Evolutionary conservation across 2,888 invertebrate genomes (phyloP).

Genomic region (Hirtodrosophila cameraria): DNA sequence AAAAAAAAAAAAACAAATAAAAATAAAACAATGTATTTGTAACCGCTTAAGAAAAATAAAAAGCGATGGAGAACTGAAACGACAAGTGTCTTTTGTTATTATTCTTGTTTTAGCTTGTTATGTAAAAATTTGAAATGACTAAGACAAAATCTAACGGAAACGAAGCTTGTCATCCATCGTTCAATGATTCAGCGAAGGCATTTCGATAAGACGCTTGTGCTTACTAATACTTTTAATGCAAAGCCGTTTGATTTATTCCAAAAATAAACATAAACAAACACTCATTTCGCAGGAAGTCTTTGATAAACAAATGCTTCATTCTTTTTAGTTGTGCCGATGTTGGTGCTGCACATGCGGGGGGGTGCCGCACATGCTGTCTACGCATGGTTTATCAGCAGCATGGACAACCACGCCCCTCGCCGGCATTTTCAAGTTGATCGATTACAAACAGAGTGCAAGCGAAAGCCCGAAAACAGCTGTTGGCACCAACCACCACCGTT

Average conservation of each 20-base stretch:
- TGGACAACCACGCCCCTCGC: constrained; percentile 28
- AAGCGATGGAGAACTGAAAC: constrained; percentile 70
- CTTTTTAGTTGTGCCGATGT: constrained; percentile 5
- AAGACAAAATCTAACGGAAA: constrained; percentile 1
- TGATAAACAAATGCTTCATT: constrained; percentile 42
- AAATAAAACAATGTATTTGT: constrained; percentile 63
- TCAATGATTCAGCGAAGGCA: constrained; percentile 1
- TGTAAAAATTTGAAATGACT: constrained; percentile 19
- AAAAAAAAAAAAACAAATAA: constrained; percentile 15
- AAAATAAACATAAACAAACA: constrained; percentile 16
- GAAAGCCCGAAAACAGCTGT: constrained; percentile 34
- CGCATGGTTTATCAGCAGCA: constrained; percentile 46
- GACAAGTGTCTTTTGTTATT: not conserved
- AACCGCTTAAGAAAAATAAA: constrained; percentile 58
- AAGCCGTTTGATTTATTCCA: constrained; percentile 16
- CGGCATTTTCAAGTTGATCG: constrained; percentile 39
- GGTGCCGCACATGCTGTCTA: constrained; percentile 20
- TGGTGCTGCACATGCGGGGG: constrained; percentile 30
- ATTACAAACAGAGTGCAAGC: constrained; percentile 21
- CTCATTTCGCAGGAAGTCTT: constrained; percentile 48
- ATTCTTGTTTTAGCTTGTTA: not conserved
- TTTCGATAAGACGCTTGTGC: constrained; percentile 37
- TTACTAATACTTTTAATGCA: constrained; percentile 29
- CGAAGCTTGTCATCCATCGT: constrained; percentile 18
- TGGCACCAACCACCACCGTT: constrained; percentile 23